Base-by-base conservation (phyloP, 2,797 vertebrate species). In the Pelodytes ibericus region DNA sequence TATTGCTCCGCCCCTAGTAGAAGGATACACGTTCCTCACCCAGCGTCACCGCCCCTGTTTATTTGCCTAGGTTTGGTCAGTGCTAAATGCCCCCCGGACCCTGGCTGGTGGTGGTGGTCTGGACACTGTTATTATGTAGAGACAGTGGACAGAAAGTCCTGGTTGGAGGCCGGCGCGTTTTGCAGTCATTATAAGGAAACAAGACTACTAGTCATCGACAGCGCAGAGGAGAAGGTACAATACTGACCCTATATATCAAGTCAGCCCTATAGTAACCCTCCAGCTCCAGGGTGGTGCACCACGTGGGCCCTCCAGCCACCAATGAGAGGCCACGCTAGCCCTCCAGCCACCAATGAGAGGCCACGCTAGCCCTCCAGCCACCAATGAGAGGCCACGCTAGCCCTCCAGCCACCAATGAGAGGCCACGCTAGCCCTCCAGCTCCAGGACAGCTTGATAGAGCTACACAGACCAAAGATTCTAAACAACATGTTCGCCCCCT, bases 91-190 rank as follows among this genome's bases (percentile, higher is more conserved):
- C 80, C 77, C 0, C 49, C 10, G 16, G 29, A 18, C 1, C 29
- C 80, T 1, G 72, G 72, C 53, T 81, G 80, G 80, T 76, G 77
- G 80, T 76, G 58, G 69, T 81, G 80, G 80, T 30, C 22, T 0
- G 73, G 73, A 0, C 77, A 66, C 44, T 81, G 80, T 41, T 81
- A 81, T 26, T 76, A 73, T 2, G 11, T 81, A 16, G 77, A 79
- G 64, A 71, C 74, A 22, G 44, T 4, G 0, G 39, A 22, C n/a
- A 20, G 7, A 4, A 70, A 76, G 31, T 30, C 24, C 0, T 81
- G 80, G 77, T n/a, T 8, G 4, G 59, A 63, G 15, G 80, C 72
- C 0, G 26, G 31, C 3, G 60, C 31, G 2, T n/a, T 69, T 20
- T 81, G 80, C 3, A 33, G 49, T 3, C 39, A 56, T 0, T 49